phyloP scores from a whole-genome alignment of 2,888 invertebrate species.

The Ferrisia virgata region DNA sequence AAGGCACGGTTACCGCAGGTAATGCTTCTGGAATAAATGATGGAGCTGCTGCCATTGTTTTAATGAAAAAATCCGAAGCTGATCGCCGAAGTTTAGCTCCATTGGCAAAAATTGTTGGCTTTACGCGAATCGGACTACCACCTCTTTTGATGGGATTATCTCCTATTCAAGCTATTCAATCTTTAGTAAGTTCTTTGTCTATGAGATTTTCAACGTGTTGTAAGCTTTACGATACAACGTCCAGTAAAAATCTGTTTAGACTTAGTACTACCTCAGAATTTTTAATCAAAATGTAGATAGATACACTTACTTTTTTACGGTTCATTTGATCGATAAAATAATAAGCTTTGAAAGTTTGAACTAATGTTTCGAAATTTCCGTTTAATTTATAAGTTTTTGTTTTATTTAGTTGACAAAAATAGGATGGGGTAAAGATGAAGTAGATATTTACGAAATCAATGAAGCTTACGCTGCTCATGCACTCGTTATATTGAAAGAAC shows the following conservation, averaged over 20 bases:
- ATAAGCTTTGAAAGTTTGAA: neutral
- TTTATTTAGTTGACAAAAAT: conserved; percentile 61
- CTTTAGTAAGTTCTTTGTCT: conserved; percentile 67
- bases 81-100: conserved; percentile 60
- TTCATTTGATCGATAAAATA: neutral
- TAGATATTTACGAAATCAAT: conserved; percentile 80
- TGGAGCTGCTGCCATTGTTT: conserved; percentile 80
- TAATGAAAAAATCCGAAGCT: conserved; percentile 65
- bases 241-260: too few species aligned
- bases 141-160: conserved; percentile 79
- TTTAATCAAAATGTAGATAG: too few species aligned
- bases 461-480: conserved; percentile 82
- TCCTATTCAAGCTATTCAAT: conserved; percentile 67
- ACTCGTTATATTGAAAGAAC: conserved; percentile 62
- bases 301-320: too few species aligned
- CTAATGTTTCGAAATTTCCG: neutral
- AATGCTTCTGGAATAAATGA: conserved; percentile 82
- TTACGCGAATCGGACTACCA: conserved; percentile 74
- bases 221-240: too few species aligned
- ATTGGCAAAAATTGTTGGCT: conserved; percentile 71
- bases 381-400: conserved; percentile 47
- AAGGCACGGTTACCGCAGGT: conserved; percentile 70
- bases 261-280: too few species aligned
- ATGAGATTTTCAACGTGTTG: too few species aligned
- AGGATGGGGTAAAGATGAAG: conserved; percentile 66